Base-by-base conservation (phyloP, 53 echinoderm and acorn worm species). In the Apostichopus leukothele region DNA sequence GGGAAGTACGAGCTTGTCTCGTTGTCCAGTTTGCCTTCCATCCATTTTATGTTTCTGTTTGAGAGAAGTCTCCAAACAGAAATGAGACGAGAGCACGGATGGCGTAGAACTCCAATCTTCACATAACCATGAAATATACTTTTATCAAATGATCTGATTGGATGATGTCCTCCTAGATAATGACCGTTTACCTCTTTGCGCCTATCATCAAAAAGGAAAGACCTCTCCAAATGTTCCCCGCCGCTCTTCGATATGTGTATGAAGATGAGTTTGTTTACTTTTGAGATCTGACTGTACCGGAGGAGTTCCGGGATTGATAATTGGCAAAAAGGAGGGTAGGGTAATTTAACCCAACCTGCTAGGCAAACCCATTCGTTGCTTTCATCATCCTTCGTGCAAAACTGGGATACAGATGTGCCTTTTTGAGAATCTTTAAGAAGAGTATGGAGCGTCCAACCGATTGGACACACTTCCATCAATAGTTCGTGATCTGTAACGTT, bases 121-220 rank as follows among this genome's bases (percentile, higher is more conserved):
- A n/a, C n/a, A 10, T 79, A 54, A 5, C 51, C 9, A 5, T 51
- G 51, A 79, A 79, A 51, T 51, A 63, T 63, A 13, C 16, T 16
- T 63, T 63, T 63, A 63, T 63, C 63, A 14, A 63, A 63, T 63
- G 63, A 63, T 13, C 16, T 63, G 11, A 63, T 63, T 4, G 63
- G 9, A 63, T 63, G 63, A 63, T 63, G 63, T 63, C 63, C 63
- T 63, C 63, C 63, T 13, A 63, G 4, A 63, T 63, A 9, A 9
- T 63, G 63, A 63, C 63, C 63, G 21, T 10, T 7, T 13, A 63
- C 12, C 11, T 11, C 63, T 54, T 54, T 16, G 5, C 83, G 55
- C 14, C 57, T 16, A 16, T 59, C 60, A 21, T 60, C 55, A 23
- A 83, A 81, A 83, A 83, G 83, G 60, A 83, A 83, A 19, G 83